Evolutionary conservation across 2,797 vertebrate species (phyloP), one percentile per base, ranked within the genome.

Genomic region (Bradypus variegatus): DNA sequence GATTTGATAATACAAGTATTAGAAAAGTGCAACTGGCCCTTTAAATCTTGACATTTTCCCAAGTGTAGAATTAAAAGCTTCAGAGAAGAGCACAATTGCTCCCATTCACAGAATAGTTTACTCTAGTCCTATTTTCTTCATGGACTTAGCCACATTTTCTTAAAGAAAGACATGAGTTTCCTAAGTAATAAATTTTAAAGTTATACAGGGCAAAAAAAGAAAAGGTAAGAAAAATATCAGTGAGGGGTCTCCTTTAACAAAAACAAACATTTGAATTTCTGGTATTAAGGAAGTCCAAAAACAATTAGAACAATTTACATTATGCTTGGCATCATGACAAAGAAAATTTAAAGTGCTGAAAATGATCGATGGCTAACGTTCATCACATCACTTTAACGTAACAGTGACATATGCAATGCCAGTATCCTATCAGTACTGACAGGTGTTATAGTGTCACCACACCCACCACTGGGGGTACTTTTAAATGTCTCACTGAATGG

Each of bases 1-100:
- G 93, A 89, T 97, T 97, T 96, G 97, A 96, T 96, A 97, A 97
- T 96, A 95, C 94, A 96, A 95, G 94, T 95, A 97, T 96, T 95
- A 90, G 86, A 9, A 92, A 96, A 96, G 58, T 93, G 95, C 88
- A 88, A 93, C 82, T 95, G 96, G 96, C 95, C 96, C 92, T 95
- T 95, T 96, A 96, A 96, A 96, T 95, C 93, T 94, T 96, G 91
- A 72, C 91, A 86, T 94, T 96, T 96, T 91, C 95, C 96, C 95
- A 96, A 95, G 95, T 92, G 94, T 80, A 92, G 96, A 96, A 96
- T 96, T 96, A 97, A 97, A 97, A 96, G 86, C 92, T 96, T 93
- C 94, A 95, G 48, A 85, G 94, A 93, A 95, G 94, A 95, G 93
- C 86, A 95, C 80, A 95, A 96, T 95, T 95, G 90, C 96, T 97